Evolutionary conservation across 2,113 vertebrate genomes (phyloP).

Genomic region (Sander lucioperca): DNA sequence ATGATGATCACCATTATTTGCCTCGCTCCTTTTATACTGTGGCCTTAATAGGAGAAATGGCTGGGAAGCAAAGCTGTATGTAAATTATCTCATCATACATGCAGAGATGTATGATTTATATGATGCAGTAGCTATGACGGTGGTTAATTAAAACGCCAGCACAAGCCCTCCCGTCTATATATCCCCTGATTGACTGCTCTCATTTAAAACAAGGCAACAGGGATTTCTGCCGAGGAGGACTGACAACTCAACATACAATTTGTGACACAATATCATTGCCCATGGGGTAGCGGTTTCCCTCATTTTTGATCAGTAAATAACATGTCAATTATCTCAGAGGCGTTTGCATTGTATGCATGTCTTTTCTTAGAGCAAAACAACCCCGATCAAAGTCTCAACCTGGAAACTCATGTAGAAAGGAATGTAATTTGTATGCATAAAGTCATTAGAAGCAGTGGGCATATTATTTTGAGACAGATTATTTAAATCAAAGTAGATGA

Average conservation of each 20-base stretch:
- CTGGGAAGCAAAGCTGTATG: background rate
- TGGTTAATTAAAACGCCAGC: slow-evolving; percentile 39
- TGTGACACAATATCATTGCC: slow-evolving; percentile 25
- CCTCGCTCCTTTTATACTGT: background rate
- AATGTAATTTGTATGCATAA: slow-evolving; percentile 1
- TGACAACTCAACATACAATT: slow-evolving; percentile 34
- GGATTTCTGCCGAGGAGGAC: slow-evolving; percentile 16
- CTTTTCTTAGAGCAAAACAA: background rate
- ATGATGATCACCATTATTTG: background rate
- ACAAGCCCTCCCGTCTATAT: background rate
- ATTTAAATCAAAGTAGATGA: slow-evolving; percentile 1
- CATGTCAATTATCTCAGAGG: background rate
- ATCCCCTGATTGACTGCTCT: background rate
- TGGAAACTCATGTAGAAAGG: background rate
- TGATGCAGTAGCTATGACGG: background rate
- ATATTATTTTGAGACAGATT: background rate
- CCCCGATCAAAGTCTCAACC: background rate
- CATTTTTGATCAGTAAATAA: slow-evolving; percentile 17
- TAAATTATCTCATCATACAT: slow-evolving; percentile 18
- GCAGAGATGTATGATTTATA: slow-evolving; percentile 29
- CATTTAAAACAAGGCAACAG: slow-evolving; percentile 23
- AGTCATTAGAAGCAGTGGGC: background rate
- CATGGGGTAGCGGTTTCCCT: background rate
- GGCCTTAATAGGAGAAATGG: slow-evolving; percentile 1
- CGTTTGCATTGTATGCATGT: background rate